Base-by-base conservation (phyloP, 2,888 invertebrate genomes). In the Boloria selene region DNA sequence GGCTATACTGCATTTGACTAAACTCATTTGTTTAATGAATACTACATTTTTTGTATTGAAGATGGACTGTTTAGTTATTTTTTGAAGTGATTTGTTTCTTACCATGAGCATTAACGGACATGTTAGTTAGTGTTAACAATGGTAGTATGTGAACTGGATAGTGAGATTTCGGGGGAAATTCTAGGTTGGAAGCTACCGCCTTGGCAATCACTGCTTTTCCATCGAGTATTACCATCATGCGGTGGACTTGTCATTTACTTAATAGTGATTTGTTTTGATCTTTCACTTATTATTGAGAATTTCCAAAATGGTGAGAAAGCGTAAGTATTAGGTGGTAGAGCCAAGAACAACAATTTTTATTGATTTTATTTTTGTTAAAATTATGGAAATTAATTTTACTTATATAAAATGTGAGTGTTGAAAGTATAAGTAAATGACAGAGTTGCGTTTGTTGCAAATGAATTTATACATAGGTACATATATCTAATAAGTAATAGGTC, bases 261-360 rank as follows among this genome's bases (percentile, higher is more conserved):
- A 45, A 86, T 94, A 4, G 92, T 96, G 61, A 94, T 95, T 49
- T 93, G 95, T 17, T 93, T 93, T 51, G 96, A 96, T 79, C 80
- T 95, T 42, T 94, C 94, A 0, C 90, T 96, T 2, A 93, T 95
- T 59, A 90, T 93, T 69, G 94, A 95, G 78, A 95, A 96, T 77
- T 94, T 94, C 71, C 86, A 86, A 17, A 93, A 94, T 74, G 90
- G 92, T 4, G 93, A 95, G 79, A 85, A 93, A 16, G 80, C 87
- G 86, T 93, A 87, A 88, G 93, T 88, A 51, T 38, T 13, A 54
- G 49, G 49, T 66, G 16, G n/a, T 38, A 38, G 31, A 38, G 10
- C 10, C 2, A 10, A 38, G 10, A 38, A 10, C 7, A 38, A 38
- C 10, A n/a, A 7, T 38, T 10, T 38, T 38, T 38, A 38, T 38